phyloP scores from a whole-genome alignment of 1,140 invertebrate species.

The Wasmannia auropunctata region DNA sequence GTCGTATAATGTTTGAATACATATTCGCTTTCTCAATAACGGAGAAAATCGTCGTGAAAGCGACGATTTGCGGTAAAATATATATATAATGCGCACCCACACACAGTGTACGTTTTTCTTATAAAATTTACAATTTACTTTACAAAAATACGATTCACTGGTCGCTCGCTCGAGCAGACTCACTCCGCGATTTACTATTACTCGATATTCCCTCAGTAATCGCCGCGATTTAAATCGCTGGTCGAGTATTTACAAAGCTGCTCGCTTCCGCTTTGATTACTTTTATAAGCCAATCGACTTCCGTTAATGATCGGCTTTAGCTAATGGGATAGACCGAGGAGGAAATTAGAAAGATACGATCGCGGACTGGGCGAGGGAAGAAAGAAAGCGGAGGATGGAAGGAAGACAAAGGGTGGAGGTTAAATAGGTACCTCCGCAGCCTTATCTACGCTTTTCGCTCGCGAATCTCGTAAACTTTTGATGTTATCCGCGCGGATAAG shows the following conservation, averaged over 20 bases:
- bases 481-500: slow-evolving; percentile 60
- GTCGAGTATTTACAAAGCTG: slow-evolving; percentile 40
- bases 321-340: slow-evolving; percentile 58
- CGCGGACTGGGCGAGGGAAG: background rate
- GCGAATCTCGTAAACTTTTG: slow-evolving; percentile 64
- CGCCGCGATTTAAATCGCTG: background rate
- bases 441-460: slow-evolving; percentile 57
- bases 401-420: slow-evolving; percentile 2
- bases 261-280: slow-evolving; percentile 55
- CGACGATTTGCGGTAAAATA: background rate
- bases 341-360: slow-evolving; percentile 70
- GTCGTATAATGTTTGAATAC: background rate
- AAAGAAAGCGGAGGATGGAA: background rate
- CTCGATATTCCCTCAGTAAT: slow-evolving; percentile 5
- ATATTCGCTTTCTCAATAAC: background rate
- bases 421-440: slow-evolving; percentile 21
- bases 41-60: background rate
- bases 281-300: slow-evolving; percentile 44
- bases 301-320: slow-evolving; percentile 63
- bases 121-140: background rate
- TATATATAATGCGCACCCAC: background rate
- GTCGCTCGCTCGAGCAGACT: background rate
- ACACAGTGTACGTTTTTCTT: background rate
- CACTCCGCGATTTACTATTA: background rate
- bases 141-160: background rate